Percentiles rank a stretch among this genome's conserved stretches.
phyloP scores from a whole-genome alignment of 2,888 invertebrate species.

The Nipponacmea schrenckii region DNA sequence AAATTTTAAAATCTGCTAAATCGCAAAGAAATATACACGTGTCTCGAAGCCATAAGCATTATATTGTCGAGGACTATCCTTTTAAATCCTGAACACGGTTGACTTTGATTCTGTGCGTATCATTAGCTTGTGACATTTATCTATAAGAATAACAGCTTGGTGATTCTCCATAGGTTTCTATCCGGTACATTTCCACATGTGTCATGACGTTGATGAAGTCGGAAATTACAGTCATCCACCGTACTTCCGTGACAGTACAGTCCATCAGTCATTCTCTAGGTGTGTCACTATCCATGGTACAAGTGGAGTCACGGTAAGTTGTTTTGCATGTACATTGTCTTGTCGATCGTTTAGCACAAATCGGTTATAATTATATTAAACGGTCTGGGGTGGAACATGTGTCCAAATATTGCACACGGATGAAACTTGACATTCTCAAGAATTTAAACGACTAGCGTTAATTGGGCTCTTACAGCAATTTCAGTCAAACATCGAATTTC shows the following conservation, averaged over 20 bases:
- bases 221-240: slow-evolving; percentile 33
- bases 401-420: neutral
- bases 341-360: neutral
- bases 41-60: too few species aligned
- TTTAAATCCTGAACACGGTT: too few species aligned
- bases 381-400: neutral
- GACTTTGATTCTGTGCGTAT: too few species aligned
- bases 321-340: neutral
- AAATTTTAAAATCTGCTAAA: too few species aligned
- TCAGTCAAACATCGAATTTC: neutral
- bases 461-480: too few species aligned
- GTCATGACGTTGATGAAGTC: slow-evolving; percentile 39
- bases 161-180: slow-evolving; percentile 36
- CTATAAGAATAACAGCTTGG: too few species aligned
- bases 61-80: too few species aligned
- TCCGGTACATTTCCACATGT: slow-evolving; percentile 58
- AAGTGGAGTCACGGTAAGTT: slow-evolving; percentile 39
- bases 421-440: too few species aligned
- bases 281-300: slow-evolving; percentile 57
- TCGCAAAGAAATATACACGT: too few species aligned
- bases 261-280: slow-evolving; percentile 50
- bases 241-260: slow-evolving; percentile 44
- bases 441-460: too few species aligned
- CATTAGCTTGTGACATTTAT: too few species aligned
- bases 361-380: neutral